Percentiles rank a stretch among this genome's conserved stretches.
phyloP scores from a whole-genome alignment of 2,797 vertebrate genomes.

The Acanthurus lineatus region DNA sequence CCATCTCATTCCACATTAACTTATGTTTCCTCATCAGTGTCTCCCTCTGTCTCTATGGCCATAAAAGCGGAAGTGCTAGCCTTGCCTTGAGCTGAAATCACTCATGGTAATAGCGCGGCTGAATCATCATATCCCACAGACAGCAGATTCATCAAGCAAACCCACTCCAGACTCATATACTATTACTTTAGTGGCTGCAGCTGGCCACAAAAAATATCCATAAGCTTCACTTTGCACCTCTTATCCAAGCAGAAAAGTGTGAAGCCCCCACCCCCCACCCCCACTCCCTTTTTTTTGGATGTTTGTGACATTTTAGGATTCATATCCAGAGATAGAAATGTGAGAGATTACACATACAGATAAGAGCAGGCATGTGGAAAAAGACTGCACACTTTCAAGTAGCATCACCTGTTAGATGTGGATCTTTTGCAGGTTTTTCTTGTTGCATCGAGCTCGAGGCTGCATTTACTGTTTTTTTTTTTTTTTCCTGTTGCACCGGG shows the following conservation, averaged over 20 bases:
- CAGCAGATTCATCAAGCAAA: conserved; percentile 80
- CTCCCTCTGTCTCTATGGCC: conserved; percentile 66
- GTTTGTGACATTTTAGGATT: conserved; percentile 49
- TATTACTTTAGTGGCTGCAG: conserved; percentile 45
- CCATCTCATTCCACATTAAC: conserved; percentile 61
- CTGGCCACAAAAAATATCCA: conserved; percentile 57
- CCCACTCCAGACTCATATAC: conserved; percentile 62
- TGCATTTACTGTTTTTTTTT: background rate
- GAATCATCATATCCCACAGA: conserved; percentile 83
- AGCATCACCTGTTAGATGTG: conserved; percentile 17
- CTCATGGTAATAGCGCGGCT: conserved; percentile 78
- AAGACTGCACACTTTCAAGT: conserved; percentile 19
- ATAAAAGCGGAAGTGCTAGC: conserved; percentile 70
- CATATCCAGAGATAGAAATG: conserved; percentile 28
- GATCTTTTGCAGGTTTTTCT: conserved; percentile 3
- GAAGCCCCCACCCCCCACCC: background rate
- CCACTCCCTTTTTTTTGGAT: background rate
- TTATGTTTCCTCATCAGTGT: conserved; percentile 76
- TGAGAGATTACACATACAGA: conserved; percentile 24
- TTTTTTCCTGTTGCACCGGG: background rate
- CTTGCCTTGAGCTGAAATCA: conserved; percentile 76
- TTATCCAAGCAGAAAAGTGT: conserved; percentile 42
- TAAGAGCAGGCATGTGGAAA: conserved; percentile 22
- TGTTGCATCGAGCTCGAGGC: background rate
- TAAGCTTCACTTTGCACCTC: conserved; percentile 56